Evolutionary conservation across 2,888 invertebrate genomes (phyloP).

Genomic region (Hypomecis atomaria): DNA sequence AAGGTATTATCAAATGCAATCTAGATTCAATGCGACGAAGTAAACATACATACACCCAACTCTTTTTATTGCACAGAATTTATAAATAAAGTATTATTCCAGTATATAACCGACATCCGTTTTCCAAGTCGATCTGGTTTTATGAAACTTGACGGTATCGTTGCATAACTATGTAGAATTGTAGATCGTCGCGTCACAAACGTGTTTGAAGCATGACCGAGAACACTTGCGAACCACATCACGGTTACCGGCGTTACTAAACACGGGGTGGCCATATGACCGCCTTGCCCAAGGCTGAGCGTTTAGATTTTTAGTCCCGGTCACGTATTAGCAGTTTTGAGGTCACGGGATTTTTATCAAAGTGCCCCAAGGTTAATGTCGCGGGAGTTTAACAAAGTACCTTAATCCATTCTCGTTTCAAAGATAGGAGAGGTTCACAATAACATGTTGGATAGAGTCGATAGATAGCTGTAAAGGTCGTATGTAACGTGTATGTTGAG

Average conservation of each 20-base stretch:
- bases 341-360: slow-evolving; percentile 22
- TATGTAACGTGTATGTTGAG: slow-evolving; percentile 3
- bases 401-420: slow-evolving; percentile 14
- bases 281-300: slow-evolving; percentile 18
- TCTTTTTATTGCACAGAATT: slow-evolving; percentile 12
- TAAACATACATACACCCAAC: neutral
- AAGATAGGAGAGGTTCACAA: slow-evolving; percentile 17
- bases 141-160: slow-evolving; percentile 37
- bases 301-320: slow-evolving; percentile 15
- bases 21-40: neutral
- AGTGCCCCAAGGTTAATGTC: slow-evolving; percentile 18
- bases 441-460: slow-evolving; percentile 12
- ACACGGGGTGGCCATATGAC: slow-evolving; percentile 16
- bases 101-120: slow-evolving; percentile 41
- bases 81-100: slow-evolving; percentile 27
- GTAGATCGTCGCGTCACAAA: slow-evolving; percentile 44
- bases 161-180: slow-evolving; percentile 46
- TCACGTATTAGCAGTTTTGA: slow-evolving; percentile 23
- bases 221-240: slow-evolving; percentile 39
- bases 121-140: slow-evolving; percentile 42
- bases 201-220: slow-evolving; percentile 41
- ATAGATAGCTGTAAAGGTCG: slow-evolving; percentile 15
- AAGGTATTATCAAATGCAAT: slow-evolving; percentile 3
- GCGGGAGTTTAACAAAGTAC: slow-evolving; percentile 10
- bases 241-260: slow-evolving; percentile 36